Base-by-base conservation (phyloP, 1,140 invertebrate species). In the Ylistrum balloti region DNA sequence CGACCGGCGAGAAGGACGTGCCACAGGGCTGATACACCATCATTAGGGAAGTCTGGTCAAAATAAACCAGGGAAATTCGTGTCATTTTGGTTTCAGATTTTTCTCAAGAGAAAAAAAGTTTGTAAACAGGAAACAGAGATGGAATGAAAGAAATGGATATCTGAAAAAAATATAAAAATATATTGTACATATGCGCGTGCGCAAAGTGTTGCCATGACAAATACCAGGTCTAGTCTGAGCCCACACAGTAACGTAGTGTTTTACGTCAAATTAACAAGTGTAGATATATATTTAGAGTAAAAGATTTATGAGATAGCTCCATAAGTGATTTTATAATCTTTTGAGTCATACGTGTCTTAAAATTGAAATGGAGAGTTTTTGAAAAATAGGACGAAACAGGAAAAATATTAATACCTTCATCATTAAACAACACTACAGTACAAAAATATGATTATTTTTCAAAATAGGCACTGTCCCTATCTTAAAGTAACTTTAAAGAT, bases 101-200 rank as follows among this genome's bases (percentile, higher is more conserved):
- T 74, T 74, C 56, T 74, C 56, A 74, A 74, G 56, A 74, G 56
- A 74, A 74, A 74, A 38, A 74, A 74, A 74, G 56, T 74, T 74
- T 74, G 56, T 74, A 74, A 74, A 74, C 56, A 74, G 56, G 56
- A 74, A 74, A 74, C 56, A 74, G 56, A 74, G 56, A n/a, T 74
- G 56, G 56, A 74, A 28, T 74, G 56, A 74, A 74, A 74, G 56
- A 74, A 74, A 74, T 74, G 56, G 56, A 74, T 74, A 74, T 74
- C 56, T 74, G 0, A 56, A 74, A n/a, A 74, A 74, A 74, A 28
- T 28, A 74, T 28, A 74, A 74, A 28, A 74, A 28, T 28, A 74
- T 74, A 28, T 17, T n/a, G 56, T 74, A 28, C 17, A 1, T 3
- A 28, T 28, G 56, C 56, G 56, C 56, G 56, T 74, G 56, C 56